These are phyloP conservation scores for Leucozona laternaria DNA, from an alignment of 2,888 invertebrate species.

Conservation along the genomic window DNA sequence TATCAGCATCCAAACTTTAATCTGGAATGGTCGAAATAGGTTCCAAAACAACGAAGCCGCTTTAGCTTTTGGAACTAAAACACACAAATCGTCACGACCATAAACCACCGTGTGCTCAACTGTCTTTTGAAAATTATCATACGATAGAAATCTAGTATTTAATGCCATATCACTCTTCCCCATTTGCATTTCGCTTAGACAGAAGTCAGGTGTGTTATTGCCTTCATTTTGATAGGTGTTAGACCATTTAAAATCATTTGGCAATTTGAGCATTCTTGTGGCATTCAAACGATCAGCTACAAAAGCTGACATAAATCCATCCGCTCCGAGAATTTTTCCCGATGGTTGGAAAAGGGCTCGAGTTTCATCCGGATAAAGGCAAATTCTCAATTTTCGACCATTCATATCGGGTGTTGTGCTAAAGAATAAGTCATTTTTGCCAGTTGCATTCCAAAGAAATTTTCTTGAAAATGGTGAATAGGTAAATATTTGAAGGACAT, in stretches of 20 bases:
- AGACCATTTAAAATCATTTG: constrained; percentile 60
- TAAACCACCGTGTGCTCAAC: constrained; percentile 85
- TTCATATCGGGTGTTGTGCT: constrained; percentile 80
- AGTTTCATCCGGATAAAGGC: constrained; percentile 82
- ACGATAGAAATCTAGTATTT: constrained; percentile 85
- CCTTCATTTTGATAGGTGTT: background rate
- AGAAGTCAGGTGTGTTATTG: constrained; percentile 78
- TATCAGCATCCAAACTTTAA: constrained; percentile 79
- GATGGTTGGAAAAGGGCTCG: constrained; percentile 81
- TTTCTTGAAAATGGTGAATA: constrained; percentile 85
- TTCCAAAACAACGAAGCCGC: constrained; percentile 85
- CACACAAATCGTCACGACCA: constrained; percentile 85
- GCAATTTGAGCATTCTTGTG: constrained; percentile 81
- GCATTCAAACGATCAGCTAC: constrained; percentile 84
- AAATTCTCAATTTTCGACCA: constrained; percentile 79
- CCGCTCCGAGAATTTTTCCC: constrained; percentile 82
- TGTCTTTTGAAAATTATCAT: constrained; percentile 83
- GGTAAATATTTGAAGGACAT: constrained; percentile 84
- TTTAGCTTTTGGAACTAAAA: constrained; percentile 85
- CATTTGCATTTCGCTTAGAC: constrained; percentile 78
- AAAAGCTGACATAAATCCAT: constrained; percentile 83
- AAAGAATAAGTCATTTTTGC: constrained; percentile 79
- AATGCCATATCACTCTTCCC: constrained; percentile 84
- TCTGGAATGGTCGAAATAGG: constrained; percentile 81
- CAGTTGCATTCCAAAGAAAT: constrained; percentile 80